Conservation (phyloP, 23 tunicate species). For the Diplosoma virens region DNA sequence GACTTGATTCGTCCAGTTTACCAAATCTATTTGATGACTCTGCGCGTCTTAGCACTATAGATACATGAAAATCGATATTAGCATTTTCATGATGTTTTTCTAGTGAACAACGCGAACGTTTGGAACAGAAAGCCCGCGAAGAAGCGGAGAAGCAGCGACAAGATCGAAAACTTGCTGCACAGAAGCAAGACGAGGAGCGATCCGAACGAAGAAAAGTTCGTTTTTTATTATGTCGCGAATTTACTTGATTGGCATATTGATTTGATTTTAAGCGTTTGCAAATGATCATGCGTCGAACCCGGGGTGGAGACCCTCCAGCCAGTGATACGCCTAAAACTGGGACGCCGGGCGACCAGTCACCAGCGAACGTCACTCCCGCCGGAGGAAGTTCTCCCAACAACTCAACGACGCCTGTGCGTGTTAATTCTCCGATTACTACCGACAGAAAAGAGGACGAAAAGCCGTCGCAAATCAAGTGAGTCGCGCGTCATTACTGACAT, state of each 20-base stretch:
- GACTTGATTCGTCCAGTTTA: too few species aligned
- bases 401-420: conserved; percentile 18
- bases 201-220: conserved; percentile 62
- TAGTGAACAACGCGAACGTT: conserved; percentile 35
- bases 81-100: too few species aligned
- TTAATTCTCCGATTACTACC: background rate
- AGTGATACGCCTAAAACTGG: background rate
- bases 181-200: conserved; percentile 77
- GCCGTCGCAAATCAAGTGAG: too few species aligned
- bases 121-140: conserved; percentile 49
- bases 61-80: too few species aligned
- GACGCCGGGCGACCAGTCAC: conserved; percentile 22
- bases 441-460: background rate
- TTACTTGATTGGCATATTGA: background rate
- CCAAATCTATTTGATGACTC: too few species aligned
- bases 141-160: conserved; percentile 49
- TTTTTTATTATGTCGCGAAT: background rate
- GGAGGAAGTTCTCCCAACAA: conserved; percentile 21
- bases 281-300: conserved; percentile 83
- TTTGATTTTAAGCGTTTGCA: conserved; percentile 41
- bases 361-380: conserved; percentile 36
- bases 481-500: too few species aligned
- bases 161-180: conserved; percentile 42
- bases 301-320: conserved; percentile 52
- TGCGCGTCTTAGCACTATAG: too few species aligned